Evolutionary conservation across 2,113 vertebrate genomes (phyloP), one percentile per base, ranked within the genome.

Genomic region (Pontoporia blainvillei): DNA sequence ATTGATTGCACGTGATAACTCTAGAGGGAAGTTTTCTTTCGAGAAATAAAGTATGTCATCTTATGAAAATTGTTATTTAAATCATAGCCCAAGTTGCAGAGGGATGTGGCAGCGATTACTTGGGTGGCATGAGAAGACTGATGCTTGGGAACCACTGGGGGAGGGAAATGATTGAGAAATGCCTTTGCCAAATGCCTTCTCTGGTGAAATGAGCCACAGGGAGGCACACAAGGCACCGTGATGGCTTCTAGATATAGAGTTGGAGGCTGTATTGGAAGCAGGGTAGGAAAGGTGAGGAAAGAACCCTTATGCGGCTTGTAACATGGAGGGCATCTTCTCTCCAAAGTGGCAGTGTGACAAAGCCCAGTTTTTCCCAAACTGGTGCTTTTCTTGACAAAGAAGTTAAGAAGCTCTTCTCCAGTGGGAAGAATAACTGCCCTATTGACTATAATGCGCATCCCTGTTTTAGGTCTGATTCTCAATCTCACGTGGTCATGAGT

Each of bases 211-310:
- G 41, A 59, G 34, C 54, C 11, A 5, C 21, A n/a, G 83, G 72
- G 36, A 76, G 95, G 57, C 94, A 20, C 13, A 49, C 14, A 3
- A 0, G 11, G 85, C 49, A 4, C 20, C 41, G 41, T 10, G 67
- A 86, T 59, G 66, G 61, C 82, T 96, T 96, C 97, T 91, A 94
- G 93, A 93, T 73, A 93, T 15, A 34, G 61, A 39, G 39, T 5
- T 54, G 36, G 62, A 90, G 59, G 29, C 62, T 54, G 3, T 15
- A 2, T 31, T 67, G 75, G 79, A 69, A 85, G 57, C 5, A 20
- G 29, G 18, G 36, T 62, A 79, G 83, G 61, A 69, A 79, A 62
- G 64, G 39, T 1, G 0, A 91, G 59, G 46, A 44, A n/a, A 9
- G 12, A 49, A 31, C 39, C 25, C 21, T 31, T 25, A 18, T 18